Conservation (phyloP, 2,797 vertebrate species). For the Lerista edwardsae region DNA sequence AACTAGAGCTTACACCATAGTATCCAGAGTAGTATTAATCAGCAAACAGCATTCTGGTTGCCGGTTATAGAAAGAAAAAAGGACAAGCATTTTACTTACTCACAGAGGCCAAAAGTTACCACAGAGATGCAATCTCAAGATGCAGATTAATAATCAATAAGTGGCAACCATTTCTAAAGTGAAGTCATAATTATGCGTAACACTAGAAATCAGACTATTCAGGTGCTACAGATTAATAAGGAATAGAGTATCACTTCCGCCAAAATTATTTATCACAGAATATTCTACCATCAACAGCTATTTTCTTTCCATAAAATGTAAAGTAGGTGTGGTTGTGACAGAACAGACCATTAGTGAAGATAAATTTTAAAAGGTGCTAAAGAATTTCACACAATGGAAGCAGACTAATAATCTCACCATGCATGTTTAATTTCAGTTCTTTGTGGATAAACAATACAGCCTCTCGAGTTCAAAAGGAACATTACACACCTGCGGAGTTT, state of each 20-base stretch:
- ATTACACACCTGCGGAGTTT: conserved; percentile 3
- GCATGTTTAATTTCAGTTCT: background rate
- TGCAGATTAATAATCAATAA: background rate
- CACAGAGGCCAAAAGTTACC: background rate
- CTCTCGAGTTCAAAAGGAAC: conserved; percentile 6
- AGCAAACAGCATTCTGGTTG: too few species aligned
- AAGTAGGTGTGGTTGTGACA: background rate
- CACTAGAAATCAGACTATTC: background rate
- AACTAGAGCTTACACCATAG: conserved; percentile 8
- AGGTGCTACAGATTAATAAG: background rate
- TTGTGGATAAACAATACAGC: background rate
- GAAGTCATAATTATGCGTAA: background rate
- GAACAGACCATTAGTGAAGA: background rate
- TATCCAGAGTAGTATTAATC: background rate
- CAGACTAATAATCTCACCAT: background rate
- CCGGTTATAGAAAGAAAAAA: too few species aligned
- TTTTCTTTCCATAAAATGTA: background rate
- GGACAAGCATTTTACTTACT: background rate
- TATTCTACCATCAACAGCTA: background rate
- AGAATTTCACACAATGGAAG: background rate
- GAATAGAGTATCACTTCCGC: background rate
- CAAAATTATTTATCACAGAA: background rate
- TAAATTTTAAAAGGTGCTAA: background rate
- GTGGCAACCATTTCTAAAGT: background rate
- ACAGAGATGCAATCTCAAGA: background rate